Percentiles rank a stretch among this genome's conserved stretches.
Conservation (phyloP, 92 coral and sea anemone species). For the Palythoa caribaeorum region DNA sequence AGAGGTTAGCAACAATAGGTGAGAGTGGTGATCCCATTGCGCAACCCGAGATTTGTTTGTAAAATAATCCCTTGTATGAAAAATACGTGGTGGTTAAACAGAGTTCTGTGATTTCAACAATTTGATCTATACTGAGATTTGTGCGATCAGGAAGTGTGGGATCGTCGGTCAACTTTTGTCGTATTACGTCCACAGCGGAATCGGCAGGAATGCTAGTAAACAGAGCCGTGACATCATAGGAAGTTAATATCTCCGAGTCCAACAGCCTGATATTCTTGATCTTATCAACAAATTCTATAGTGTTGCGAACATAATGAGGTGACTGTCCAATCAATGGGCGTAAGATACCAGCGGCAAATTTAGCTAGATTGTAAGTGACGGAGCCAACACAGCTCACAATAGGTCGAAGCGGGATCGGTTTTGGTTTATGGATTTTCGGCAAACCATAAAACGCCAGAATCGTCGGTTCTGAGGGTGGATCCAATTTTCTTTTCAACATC, state of each 20-base stretch:
- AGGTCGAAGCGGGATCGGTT: not conserved
- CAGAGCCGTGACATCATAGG: no score
- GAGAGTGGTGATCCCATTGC: no score
- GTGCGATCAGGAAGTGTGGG: no score
- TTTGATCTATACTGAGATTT: not conserved
- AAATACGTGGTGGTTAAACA: no score
- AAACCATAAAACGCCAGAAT: conserved; percentile 39
- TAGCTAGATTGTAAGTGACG: not conserved
- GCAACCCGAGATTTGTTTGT: no score
- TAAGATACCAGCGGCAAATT: not conserved
- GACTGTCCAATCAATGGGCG: not conserved
- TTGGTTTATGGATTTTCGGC: conserved; percentile 52
- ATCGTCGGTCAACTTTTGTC: not conserved
- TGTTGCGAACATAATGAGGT: not conserved
- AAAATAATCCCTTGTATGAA: no score
- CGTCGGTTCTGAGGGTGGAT: no score
- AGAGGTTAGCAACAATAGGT: no score
- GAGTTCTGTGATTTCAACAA: not conserved
- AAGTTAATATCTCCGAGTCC: not conserved
- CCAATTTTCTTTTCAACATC: no score
- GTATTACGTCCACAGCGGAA: not conserved
- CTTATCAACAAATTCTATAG: not conserved
- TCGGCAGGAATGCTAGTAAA: not conserved
- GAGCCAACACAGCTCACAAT: conserved; percentile 45
- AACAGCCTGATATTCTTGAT: conserved; percentile 1